These are phyloP conservation scores for Brachionus rotundiformis DNA, from an alignment of 1,140 invertebrate species.

Conservation along the genomic window DNA sequence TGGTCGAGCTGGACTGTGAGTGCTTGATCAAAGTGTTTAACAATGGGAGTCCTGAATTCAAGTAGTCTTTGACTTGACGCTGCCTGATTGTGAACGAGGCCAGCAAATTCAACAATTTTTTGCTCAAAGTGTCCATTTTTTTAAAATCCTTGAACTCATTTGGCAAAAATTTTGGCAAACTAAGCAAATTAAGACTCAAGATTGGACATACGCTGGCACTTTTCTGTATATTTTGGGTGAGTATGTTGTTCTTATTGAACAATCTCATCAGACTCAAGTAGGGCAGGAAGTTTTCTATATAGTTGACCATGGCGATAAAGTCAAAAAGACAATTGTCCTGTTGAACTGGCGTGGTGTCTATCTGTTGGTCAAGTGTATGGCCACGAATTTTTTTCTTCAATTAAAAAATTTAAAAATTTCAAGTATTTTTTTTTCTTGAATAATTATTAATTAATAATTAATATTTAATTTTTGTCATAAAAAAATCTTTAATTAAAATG, in stretches of 20 bases:
- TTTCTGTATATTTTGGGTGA: conserved; percentile 7
- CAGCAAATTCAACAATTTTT: conserved; percentile 24
- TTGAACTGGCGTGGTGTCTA: not conserved
- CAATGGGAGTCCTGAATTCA: conserved; percentile 23
- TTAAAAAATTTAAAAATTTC: not conserved
- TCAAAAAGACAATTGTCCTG: conserved; percentile 18
- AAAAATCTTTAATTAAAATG: not conserved
- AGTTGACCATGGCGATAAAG: conserved; percentile 1
- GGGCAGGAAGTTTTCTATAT: conserved; percentile 5
- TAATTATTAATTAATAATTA: too few relatives aligned
- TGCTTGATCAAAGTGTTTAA: not conserved
- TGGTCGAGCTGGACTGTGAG: not conserved
- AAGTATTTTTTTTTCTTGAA: not conserved
- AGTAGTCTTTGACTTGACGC: conserved; percentile 42
- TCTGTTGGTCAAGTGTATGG: not conserved
- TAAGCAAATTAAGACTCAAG: conserved; percentile 5
- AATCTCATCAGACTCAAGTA: conserved; percentile 31
- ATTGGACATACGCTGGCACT: not conserved
- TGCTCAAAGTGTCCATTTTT: not conserved
- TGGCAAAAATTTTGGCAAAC: not conserved
- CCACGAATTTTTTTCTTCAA: not conserved
- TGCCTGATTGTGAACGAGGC: conserved; percentile 24
- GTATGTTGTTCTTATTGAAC: conserved; percentile 18
- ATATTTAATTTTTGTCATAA: too few relatives aligned
- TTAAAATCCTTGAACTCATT: conserved; percentile 3